Base-by-base conservation (phyloP, 1,140 invertebrate species). In the Aricia agestis region DNA sequence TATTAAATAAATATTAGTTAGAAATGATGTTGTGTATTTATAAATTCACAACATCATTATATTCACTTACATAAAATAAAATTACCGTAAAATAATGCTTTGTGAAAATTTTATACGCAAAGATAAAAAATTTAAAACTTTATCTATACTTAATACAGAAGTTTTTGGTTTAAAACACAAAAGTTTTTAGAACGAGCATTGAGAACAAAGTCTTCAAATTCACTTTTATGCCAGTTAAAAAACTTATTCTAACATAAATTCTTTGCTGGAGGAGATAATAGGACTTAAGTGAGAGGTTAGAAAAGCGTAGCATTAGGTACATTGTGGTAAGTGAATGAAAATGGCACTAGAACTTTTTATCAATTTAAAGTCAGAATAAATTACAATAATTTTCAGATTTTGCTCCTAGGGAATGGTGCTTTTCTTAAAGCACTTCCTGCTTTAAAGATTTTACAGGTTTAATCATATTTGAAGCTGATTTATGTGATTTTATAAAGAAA, bases 301-400 rank as follows among this genome's bases (percentile, higher is more conserved):
- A 59, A 59, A 19, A 9, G 58, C 18, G 18, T 6, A 18, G 58
- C 18, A 17, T 17, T 59, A 17, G 58, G 58, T 59, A 59, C 58
- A 59, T 59, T 59, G 58, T 18, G 58, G 58, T 59, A 59, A 59
- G 18, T 59, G 58, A 59, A 59, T 59, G 58, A 19, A 7, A 59
- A 18, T 59, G 13, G 45, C 45, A 10, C 45, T 52, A 11, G 15
- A 7, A 59, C 18, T 59, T 59, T 59, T 59, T 59, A 59, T 59
- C 58, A 59, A 59, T 59, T 59, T 59, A 19, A 59, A 59, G n/a
- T 59, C 15, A 59, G 58, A 59, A 59, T 59, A 59, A 59, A 18
- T 59, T 59, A 59, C 18, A 59, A 59, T 59, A 59, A 59, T 18
- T 59, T 59, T 19, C 58, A 59, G 18, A 19, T 59, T 59, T 7